A percentile compares a stretch with the other conserved stretches of the same genome.
phyloP scores from a whole-genome alignment of 2,797 vertebrate genomes.

The Pagetopsis macropterus region DNA sequence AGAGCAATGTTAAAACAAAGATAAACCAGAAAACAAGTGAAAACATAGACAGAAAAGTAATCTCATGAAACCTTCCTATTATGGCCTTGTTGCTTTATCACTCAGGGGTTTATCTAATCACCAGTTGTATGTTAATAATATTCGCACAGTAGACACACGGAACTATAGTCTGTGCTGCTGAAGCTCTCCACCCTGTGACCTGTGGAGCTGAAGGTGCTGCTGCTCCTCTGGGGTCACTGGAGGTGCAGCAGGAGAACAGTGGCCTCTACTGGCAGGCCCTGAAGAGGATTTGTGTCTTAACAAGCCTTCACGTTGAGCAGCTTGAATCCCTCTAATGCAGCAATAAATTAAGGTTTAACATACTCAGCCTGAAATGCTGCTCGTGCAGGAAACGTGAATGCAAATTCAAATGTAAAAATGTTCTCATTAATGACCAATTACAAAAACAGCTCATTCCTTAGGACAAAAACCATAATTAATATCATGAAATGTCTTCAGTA shows the following conservation, averaged over 20 bases:
- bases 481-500: background rate
- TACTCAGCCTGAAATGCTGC: no score
- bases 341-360: background rate
- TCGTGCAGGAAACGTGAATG: no score
- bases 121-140: background rate
- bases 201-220: slow-evolving; percentile 12
- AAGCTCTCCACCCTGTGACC: slow-evolving; percentile 6
- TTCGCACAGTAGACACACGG: slow-evolving; percentile 3
- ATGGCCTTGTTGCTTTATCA: background rate
- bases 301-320: background rate
- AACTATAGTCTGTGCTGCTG: background rate
- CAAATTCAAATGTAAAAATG: no score
- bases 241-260: slow-evolving; percentile 57
- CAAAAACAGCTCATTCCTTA: background rate
- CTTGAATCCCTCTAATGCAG: background rate
- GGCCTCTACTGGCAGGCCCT: slow-evolving; percentile 73
- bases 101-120: background rate
- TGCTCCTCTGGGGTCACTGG: slow-evolving; percentile 7
- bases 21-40: background rate
- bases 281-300: background rate
- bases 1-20: background rate
- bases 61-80: background rate
- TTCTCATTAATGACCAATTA: background rate
- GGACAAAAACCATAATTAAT: background rate
- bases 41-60: no score